Percentiles rank a stretch among this genome's conserved stretches.
These are phyloP conservation scores for Ophioderma brevispina DNA, from an alignment of 35 echinoderm and acorn worm species.

Conservation along the genomic window DNA sequence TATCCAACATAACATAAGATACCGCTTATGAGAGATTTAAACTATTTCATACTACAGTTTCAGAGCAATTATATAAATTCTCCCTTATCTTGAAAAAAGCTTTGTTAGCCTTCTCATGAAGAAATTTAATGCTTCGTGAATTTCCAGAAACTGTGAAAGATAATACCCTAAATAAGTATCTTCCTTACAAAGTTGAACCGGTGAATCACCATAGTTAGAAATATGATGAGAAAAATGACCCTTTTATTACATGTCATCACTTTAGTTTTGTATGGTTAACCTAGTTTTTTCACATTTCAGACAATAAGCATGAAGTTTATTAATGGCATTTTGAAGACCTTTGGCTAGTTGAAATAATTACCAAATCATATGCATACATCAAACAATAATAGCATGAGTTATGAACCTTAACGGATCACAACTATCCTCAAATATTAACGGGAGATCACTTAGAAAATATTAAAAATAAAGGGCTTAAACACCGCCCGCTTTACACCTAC, in stretches of 20 bases:
- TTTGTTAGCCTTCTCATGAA: background rate
- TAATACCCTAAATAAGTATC: background rate
- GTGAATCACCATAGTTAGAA: background rate
- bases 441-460: background rate
- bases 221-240: background rate
- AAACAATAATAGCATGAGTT: background rate
- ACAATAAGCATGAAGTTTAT: background rate
- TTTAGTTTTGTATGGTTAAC: background rate
- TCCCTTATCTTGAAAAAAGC: background rate
- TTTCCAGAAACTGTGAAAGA: background rate
- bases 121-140: background rate
- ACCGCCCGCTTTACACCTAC: no score
- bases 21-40: no score
- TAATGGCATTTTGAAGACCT: constrained; percentile 10
- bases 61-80: background rate
- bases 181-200: background rate
- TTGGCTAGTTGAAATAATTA: background rate
- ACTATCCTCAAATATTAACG: background rate
- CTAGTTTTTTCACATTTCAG: background rate
- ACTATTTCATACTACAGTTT: no score
- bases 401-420: background rate
- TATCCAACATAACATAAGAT: no score
- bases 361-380: background rate
- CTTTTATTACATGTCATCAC: background rate
- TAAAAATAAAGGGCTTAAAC: no score